Conservation (phyloP, 2,797 vertebrate genomes). For the Galaxias olidus region DNA sequence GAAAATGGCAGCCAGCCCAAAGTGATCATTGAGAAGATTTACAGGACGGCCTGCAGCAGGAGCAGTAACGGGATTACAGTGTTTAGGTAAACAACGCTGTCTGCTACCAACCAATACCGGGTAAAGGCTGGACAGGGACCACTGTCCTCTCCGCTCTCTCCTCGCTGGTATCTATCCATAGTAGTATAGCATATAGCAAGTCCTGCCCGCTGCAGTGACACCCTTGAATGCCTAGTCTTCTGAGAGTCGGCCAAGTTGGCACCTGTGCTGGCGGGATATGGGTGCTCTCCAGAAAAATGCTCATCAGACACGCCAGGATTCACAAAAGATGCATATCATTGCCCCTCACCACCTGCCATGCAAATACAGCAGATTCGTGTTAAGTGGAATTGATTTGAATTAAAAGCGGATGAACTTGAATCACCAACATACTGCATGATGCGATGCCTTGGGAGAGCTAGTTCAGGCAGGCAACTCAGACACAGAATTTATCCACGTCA, state of each 20-base stretch:
- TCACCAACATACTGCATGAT: not conserved
- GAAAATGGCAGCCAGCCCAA: conserved; percentile 31
- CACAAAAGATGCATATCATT: conserved; percentile 38
- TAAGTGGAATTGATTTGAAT: not conserved
- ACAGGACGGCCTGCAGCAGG: conserved; percentile 32
- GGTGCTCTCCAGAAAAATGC: conserved; percentile 6
- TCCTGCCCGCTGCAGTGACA: conserved; percentile 16
- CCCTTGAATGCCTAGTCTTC: not conserved
- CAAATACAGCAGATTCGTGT: conserved; percentile 17
- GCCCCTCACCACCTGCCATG: conserved; percentile 32
- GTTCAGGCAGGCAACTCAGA: too few relatives aligned
- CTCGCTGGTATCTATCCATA: not conserved
- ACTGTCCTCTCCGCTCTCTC: not conserved
- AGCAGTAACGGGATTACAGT: conserved; percentile 17
- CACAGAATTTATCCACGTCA: not conserved
- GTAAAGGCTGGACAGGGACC: not conserved
- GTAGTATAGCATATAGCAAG: not conserved
- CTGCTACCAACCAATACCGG: not conserved
- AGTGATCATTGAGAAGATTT: conserved; percentile 39
- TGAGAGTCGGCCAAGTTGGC: conserved; percentile 45
- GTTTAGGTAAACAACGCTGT: conserved; percentile 8
- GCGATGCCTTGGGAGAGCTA: too few relatives aligned
- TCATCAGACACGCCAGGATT: conserved; percentile 31
- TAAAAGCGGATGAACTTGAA: not conserved
- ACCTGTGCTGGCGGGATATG: not conserved